Evolutionary conservation across 2,113 vertebrate genomes (phyloP), one percentile per base, ranked within the genome.

Genomic region (Apodemus speciosus): DNA sequence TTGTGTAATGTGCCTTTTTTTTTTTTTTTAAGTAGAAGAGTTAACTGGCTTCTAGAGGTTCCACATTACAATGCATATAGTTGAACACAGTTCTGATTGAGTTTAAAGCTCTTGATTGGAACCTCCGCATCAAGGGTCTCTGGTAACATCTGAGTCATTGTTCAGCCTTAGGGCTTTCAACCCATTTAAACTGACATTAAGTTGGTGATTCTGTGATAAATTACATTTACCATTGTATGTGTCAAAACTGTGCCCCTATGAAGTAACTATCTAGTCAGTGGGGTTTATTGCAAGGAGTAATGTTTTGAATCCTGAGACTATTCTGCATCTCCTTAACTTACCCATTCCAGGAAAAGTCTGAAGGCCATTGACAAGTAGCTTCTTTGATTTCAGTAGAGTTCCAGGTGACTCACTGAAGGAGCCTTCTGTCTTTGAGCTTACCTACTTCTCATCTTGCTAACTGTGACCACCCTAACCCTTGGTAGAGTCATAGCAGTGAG

Each of bases 141-240:
- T 71, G 88, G 15, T 9, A 85, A 27, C 40, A 20, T 85, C 75
- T 80, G 35, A 77, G 73, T 89, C 56, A 68, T 66, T 27, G 20
- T 87, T 90, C 38, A 89, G 18, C 69, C 25, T 27, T 32, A 89
- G 32, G 80, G 9, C 21, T 68, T 89, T 80, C 38, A 89, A 69
- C 58, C 23, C 2, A 21, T 86, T 86, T 95, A 76, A 43, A 23
- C 77, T 89, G 58, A 86, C 77, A 91, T 84, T 46, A 72, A 64
- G 88, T 86, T 27, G 8, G 20, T 60, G n/a, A 38, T 79, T 87
- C n/a, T 62, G 10, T 73, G 49, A 62, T 93, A 87, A 94, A 91
- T 73, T 68, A 53, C 64, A 89, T 66, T 86, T 93, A 4, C 58
- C 66, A 30, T 1, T 92, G 62, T 92, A 51, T 93, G 71, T 91